Base-by-base conservation (phyloP, 2,888 invertebrate species). In the Abrostola triplasia region DNA sequence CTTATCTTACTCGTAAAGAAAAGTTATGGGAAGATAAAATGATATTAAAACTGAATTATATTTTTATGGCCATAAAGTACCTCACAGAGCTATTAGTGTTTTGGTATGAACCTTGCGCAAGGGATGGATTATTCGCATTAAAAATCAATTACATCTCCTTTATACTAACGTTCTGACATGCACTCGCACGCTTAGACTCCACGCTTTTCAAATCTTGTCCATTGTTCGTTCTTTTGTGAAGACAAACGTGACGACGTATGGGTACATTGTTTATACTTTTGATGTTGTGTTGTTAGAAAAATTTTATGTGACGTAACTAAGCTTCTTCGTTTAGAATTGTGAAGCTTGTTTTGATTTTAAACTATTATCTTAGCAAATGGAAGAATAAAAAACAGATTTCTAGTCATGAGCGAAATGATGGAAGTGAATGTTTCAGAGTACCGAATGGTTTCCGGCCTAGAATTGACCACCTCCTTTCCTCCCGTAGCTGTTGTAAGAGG, bases 101-200 rank as follows among this genome's bases (percentile, higher is more conserved):
- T 47, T 65, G 70, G 60, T 47, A 66, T 67, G 57, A 63, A 66
- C 49, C 67, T 86, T 85, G 70, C 76, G 70, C 57, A 84, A 85
- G 77, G 70, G 70, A 76, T 73, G 69, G 73, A 72, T 78, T 60
- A 61, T 77, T 80, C 69, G 70, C 83, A 85, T 88, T 84, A 84
- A 87, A 85, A 87, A 85, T 79, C 85, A 83, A 86, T 87, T 87
- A 88, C 81, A 76, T 74, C 75, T 81, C 77, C 76, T 80, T 76
- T 73, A 67, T n/a, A n/a, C n/a, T n/a, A n/a, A n/a, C n/a, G n/a
- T 51, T 60, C 47, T 54, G 54, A 65, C 50, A 62, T 42, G 42
- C 63, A 68, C 52, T 60, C 66, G 67, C 70, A 70, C 50, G 59
- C 64, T 65, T 70, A 74, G 68, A 79, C 79, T 67, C 59, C 66